Evolutionary conservation across 2,888 invertebrate species (phyloP).

Genomic region (Epistrophe grossulariae): DNA sequence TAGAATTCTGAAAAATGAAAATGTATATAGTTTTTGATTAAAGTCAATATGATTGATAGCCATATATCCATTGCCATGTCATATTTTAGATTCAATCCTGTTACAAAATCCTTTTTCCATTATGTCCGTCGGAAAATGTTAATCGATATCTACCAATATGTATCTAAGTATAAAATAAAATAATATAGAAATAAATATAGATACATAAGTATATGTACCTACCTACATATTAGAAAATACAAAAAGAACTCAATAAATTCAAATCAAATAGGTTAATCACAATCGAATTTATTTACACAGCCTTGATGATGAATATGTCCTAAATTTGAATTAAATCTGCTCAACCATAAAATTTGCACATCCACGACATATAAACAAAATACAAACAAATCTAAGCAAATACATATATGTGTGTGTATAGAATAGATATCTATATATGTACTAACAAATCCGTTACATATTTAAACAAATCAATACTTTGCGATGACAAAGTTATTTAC

Average conservation of each 20-base stretch:
- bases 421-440: neutral
- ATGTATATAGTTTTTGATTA: too few relatives aligned
- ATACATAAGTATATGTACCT: neutral
- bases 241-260: neutral
- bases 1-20: too few relatives aligned
- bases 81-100: neutral
- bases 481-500: conserved; percentile 38
- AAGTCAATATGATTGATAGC: too few relatives aligned
- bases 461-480: conserved; percentile 27
- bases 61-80: too few relatives aligned
- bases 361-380: conserved; percentile 5
- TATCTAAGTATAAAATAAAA: neutral
- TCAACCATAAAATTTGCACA: conserved; percentile 24
- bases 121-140: neutral
- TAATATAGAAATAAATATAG: neutral
- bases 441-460: conserved; percentile 5
- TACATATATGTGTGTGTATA: neutral
- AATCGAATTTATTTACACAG: conserved; percentile 10
- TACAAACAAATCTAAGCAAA: neutral
- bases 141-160: neutral
- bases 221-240: neutral
- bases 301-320: conserved; percentile 11
- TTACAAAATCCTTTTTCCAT: neutral
- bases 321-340: conserved; percentile 21
- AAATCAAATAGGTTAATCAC: conserved; percentile 27